Evolutionary conservation across 2,888 invertebrate genomes (phyloP).

Genomic region (Drosophila lutescens): DNA sequence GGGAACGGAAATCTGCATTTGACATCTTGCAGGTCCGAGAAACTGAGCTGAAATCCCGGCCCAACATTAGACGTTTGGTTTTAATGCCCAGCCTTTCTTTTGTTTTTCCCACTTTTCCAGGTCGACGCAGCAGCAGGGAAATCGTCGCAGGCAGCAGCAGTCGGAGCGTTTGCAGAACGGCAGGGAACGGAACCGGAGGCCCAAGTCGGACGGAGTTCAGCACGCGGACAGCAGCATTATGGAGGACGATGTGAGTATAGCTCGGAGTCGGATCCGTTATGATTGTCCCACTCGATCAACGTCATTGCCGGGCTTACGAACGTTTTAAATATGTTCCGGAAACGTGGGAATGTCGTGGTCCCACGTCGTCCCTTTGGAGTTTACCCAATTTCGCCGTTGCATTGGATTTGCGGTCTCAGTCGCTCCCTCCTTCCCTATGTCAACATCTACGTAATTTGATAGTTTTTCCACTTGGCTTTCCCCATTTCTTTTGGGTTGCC

Average conservation of each 20-base stretch:
- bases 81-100: conserved; percentile 19
- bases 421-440: conserved; percentile 46
- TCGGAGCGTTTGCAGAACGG: conserved; percentile 75
- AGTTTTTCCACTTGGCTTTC: conserved; percentile 71
- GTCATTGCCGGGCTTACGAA: conserved; percentile 51
- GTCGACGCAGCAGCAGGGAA: conserved; percentile 71
- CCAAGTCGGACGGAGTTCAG: conserved; percentile 82
- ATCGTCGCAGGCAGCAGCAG: conserved; percentile 80
- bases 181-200: conserved; percentile 82
- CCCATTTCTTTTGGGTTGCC: conserved; percentile 25
- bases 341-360: conserved; percentile 27
- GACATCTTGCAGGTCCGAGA: conserved; percentile 51
- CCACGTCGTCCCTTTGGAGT: conserved; percentile 20
- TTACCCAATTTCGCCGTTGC: conserved; percentile 50
- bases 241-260: conserved; percentile 83
- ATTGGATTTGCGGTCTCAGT: conserved; percentile 58
- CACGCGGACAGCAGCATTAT: conserved; percentile 84
- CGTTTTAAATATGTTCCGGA: conserved; percentile 61
- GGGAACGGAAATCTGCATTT: conserved; percentile 53
- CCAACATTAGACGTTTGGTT: conserved; percentile 37
- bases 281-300: conserved; percentile 50
- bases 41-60: conserved; percentile 10
- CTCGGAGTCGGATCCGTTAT: conserved; percentile 28
- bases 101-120: conserved; percentile 59
- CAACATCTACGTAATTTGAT: conserved; percentile 75